Percentiles rank a stretch among this genome's conserved stretches.
phyloP scores from a whole-genome alignment of 2,888 invertebrate species.

The Tridacna crocea region DNA sequence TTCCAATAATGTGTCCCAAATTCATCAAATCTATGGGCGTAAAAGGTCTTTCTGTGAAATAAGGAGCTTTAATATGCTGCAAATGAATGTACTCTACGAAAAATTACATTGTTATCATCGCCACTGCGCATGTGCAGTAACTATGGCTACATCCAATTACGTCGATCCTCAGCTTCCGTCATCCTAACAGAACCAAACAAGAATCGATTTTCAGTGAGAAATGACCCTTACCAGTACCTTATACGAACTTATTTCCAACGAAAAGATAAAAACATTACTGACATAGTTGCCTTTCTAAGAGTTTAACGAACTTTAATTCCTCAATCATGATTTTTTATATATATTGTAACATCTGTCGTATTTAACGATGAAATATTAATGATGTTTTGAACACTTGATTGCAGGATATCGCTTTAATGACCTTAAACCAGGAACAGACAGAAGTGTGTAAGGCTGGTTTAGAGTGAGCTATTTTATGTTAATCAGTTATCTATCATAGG shows the following conservation, averaged over 20 bases:
- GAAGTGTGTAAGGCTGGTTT: not conserved
- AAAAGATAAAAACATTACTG: not conserved
- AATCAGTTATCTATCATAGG: conserved; percentile 9
- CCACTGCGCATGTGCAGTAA: conserved; percentile 14
- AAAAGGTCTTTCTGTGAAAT: not conserved
- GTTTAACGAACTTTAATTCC: no score
- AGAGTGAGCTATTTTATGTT: not conserved
- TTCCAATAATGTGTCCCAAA: not conserved
- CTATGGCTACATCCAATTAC: conserved; percentile 18
- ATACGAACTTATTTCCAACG: not conserved
- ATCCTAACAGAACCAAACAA: conserved; percentile 6
- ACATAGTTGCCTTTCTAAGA: no score
- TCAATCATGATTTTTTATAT: no score
- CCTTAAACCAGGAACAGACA: not conserved
- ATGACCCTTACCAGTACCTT: not conserved
- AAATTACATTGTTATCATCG: not conserved
- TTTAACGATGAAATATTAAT: no score
- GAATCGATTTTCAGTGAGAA: conserved; percentile 2
- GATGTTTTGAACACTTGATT: no score
- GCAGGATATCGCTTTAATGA: no score
- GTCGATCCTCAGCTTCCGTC: conserved; percentile 2
- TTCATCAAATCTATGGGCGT: not conserved
- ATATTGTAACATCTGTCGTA: no score
- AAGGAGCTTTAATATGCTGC: not conserved
- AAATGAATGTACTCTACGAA: not conserved